Conservation (phyloP, 2,797 vertebrate genomes). For the Sebastes baramenuke region DNA sequence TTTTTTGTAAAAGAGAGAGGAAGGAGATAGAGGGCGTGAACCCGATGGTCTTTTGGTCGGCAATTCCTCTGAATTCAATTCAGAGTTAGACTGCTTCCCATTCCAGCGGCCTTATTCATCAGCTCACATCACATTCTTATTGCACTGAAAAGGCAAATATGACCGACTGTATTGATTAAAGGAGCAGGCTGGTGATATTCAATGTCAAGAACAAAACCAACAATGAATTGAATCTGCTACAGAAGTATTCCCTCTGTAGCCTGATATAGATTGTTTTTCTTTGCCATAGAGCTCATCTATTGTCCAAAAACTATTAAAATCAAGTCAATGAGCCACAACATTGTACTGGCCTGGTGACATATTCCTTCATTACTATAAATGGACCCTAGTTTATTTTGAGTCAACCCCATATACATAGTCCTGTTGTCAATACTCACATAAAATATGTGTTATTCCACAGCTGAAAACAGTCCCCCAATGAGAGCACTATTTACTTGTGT, state of each 20-base stretch:
- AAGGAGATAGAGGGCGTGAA: slow-evolving; percentile 72
- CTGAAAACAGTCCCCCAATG: not conserved
- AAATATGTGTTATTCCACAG: not conserved
- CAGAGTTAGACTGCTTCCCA: slow-evolving; percentile 49
- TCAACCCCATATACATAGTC: not conserved
- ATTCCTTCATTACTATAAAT: not conserved
- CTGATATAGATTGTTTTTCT: not conserved
- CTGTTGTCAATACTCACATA: not conserved
- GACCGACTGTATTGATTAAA: slow-evolving; percentile 50
- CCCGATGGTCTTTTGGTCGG: slow-evolving; percentile 58
- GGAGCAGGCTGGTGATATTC: slow-evolving; percentile 20
- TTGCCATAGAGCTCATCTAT: not conserved
- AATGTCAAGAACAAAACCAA: slow-evolving; percentile 28
- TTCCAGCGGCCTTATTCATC: slow-evolving; percentile 49
- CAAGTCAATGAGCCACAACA: not conserved
- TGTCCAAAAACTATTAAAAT: not conserved
- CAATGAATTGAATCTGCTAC: not conserved
- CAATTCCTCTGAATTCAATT: slow-evolving; percentile 71
- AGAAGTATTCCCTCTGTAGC: not conserved
- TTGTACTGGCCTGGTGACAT: not conserved
- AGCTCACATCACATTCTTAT: slow-evolving; percentile 48
- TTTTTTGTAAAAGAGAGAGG: slow-evolving; percentile 72
- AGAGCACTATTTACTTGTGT: not conserved
- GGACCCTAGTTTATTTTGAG: not conserved
- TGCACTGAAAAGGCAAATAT: slow-evolving; percentile 41